phyloP scores from a whole-genome alignment of 1,140 invertebrate genomes.

The Penaeus chinensis region DNA sequence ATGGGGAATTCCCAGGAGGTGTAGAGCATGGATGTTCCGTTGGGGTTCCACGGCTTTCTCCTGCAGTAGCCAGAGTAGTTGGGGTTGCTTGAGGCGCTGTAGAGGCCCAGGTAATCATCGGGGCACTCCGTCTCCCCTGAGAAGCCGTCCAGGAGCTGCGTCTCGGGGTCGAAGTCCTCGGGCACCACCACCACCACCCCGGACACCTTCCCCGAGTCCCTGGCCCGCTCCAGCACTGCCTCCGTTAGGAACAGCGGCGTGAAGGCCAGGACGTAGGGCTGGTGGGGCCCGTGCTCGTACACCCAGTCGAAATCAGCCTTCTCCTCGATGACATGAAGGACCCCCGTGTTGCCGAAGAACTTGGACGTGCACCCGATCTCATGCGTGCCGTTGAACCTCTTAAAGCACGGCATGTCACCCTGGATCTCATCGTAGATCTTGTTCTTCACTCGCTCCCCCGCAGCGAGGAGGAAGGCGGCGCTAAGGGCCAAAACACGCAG shows the following conservation, averaged over 20 bases:
- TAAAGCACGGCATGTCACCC: slow-evolving; percentile 82
- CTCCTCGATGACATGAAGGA: slow-evolving; percentile 79
- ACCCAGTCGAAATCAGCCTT: slow-evolving; percentile 79
- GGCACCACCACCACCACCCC: slow-evolving; percentile 73
- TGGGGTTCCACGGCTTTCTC: slow-evolving; percentile 51
- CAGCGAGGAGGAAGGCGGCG: slow-evolving; percentile 39
- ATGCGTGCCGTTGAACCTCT: slow-evolving; percentile 90
- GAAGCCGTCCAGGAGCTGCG: slow-evolving; percentile 67
- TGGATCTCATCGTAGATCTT: slow-evolving; percentile 84
- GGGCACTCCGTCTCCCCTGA: slow-evolving; percentile 87
- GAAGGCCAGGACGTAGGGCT: slow-evolving; percentile 67
- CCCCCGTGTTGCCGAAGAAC: slow-evolving; percentile 83
- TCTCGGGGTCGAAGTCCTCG: slow-evolving; percentile 64
- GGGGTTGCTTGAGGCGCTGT: slow-evolving; percentile 65
- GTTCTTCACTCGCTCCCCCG: slow-evolving; percentile 76
- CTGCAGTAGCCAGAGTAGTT: slow-evolving; percentile 44
- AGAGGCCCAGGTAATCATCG: slow-evolving; percentile 79
- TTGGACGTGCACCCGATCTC: slow-evolving; percentile 91
- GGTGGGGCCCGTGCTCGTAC: slow-evolving; percentile 74
- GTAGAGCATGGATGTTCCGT: slow-evolving; percentile 49
- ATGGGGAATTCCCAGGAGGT: slow-evolving; percentile 57
- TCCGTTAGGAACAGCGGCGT: slow-evolving; percentile 65
- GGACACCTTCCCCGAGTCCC: slow-evolving; percentile 72
- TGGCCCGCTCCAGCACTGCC: slow-evolving; percentile 69
- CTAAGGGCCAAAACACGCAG: slow-evolving; percentile 9